Base-by-base conservation (phyloP, 2,113 vertebrate genomes). In the Acanthochromis polyacanthus region DNA sequence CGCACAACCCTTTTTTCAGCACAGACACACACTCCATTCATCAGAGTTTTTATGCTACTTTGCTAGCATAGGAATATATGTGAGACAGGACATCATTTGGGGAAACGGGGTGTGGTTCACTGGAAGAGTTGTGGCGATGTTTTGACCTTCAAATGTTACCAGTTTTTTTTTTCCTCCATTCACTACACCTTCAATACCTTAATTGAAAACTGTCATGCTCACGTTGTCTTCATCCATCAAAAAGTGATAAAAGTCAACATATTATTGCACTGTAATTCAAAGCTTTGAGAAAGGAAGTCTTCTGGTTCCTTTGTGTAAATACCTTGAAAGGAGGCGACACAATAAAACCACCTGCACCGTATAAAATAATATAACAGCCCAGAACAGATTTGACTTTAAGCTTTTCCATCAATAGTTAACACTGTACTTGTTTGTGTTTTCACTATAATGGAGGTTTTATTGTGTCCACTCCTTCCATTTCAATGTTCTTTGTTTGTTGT, bases 341-440 rank as follows among this genome's bases (percentile, higher is more conserved):
- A 90, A 78, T 66, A 87, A 82, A 65, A 87, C 56, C 71, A 65
- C 30, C 55, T 10, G 14, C 19, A 65, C 58, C 70, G 40, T 19
- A 51, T 10, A n/a, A 22, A 30, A 30, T 30, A 4, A 3, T 22
- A 20, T 5, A 63, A 23, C 4, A 16, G 45, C n/a, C 19, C n/a
- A 56, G 15, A 19, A 78, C 40, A 68, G 22, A 78, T 3, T 4
- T 36, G 19, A 64, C 38, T 30, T 52, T 10, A 15, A 61, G 51
- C 52, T 52, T 36, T 48, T 63, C 38, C 12, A 6, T 19, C 17
- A 71, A 50, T 28, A 68, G 58, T 63, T 57, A 71, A 70, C 32
- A 30, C n/a, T 1, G 51, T 1, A 4, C n/a, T 4, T 46, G 15
- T 59, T 65, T 58, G 9, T 55, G 25, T 62, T 56, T 73, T 46